Conservation (phyloP, 2,113 vertebrate genomes). For the Anguilla rostrata region DNA sequence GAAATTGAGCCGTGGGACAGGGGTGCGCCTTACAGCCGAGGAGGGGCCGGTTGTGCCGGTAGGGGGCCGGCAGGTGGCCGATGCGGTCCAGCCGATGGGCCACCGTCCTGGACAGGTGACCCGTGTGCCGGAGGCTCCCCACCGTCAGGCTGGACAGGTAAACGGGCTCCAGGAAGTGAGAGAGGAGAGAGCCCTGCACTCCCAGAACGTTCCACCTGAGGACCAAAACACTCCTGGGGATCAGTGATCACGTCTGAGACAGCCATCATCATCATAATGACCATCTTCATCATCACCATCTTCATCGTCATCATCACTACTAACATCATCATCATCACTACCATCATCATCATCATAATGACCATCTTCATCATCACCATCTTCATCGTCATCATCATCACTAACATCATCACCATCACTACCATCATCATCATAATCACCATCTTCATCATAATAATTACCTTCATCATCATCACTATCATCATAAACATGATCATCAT, state of each 20-base stretch:
- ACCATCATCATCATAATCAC: too few species aligned
- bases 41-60: slow-evolving; percentile 85
- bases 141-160: slow-evolving; percentile 92
- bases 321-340: too few species aligned
- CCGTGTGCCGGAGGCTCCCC: slow-evolving; percentile 87
- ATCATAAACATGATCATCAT: too few species aligned
- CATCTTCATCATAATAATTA: too few species aligned
- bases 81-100: slow-evolving; percentile 83
- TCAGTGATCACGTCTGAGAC: background rate
- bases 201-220: slow-evolving; percentile 93
- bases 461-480: too few species aligned
- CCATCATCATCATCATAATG: too few species aligned
- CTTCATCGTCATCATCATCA: too few species aligned
- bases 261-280: background rate
- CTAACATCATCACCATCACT: too few species aligned
- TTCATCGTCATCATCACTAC: too few species aligned
- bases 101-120: slow-evolving; percentile 86
- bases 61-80: slow-evolving; percentile 81
- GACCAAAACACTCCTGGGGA: background rate
- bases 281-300: too few species aligned
- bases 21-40: slow-evolving; percentile 85
- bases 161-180: slow-evolving; percentile 89
- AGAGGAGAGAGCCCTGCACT: slow-evolving; percentile 91
- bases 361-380: too few species aligned
- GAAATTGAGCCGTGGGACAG: background rate